Evolutionary conservation across 2,113 vertebrate genomes (phyloP).

Genomic region (Crotalus tigris): DNA sequence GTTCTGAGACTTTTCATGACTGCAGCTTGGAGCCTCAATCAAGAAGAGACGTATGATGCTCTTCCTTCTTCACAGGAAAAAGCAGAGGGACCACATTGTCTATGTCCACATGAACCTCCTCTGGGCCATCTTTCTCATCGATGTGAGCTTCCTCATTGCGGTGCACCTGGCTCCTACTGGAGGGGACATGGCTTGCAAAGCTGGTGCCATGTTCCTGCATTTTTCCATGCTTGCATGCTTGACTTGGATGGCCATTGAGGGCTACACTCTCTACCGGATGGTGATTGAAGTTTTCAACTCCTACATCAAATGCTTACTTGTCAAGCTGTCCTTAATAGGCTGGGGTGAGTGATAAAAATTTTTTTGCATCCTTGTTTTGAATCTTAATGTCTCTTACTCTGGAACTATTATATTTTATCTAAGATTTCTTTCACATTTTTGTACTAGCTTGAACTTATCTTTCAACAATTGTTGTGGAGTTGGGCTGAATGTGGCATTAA

Average conservation of each 20-base stretch:
- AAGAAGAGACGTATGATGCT: neutral
- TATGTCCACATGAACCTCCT: slow-evolving; percentile 77
- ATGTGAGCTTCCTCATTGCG: slow-evolving; percentile 68
- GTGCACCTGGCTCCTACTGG: slow-evolving; percentile 53
- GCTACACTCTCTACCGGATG: slow-evolving; percentile 75
- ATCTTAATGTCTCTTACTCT: neutral
- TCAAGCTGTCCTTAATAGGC: slow-evolving; percentile 70
- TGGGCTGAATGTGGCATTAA: neutral
- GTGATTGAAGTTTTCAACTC: slow-evolving; percentile 74
- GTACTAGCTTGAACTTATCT: neutral
- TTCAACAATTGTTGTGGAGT: neutral
- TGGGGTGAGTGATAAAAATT: slow-evolving; percentile 70
- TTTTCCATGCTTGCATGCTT: slow-evolving; percentile 72
- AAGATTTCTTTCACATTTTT: neutral
- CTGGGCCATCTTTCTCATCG: slow-evolving; percentile 69
- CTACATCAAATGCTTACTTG: slow-evolving; percentile 62
- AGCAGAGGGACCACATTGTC: slow-evolving; percentile 65
- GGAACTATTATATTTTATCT: neutral
- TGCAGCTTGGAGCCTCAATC: neutral
- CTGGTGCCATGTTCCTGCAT: slow-evolving; percentile 68
- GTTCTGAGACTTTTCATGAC: no score
- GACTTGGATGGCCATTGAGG: slow-evolving; percentile 79
- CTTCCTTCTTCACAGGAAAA: slow-evolving; percentile 56
- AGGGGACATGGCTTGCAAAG: slow-evolving; percentile 41
- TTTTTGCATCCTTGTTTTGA: neutral